Evolutionary conservation across 1,140 invertebrate species (phyloP).

Genomic region (Stegodyphus dumicola): DNA sequence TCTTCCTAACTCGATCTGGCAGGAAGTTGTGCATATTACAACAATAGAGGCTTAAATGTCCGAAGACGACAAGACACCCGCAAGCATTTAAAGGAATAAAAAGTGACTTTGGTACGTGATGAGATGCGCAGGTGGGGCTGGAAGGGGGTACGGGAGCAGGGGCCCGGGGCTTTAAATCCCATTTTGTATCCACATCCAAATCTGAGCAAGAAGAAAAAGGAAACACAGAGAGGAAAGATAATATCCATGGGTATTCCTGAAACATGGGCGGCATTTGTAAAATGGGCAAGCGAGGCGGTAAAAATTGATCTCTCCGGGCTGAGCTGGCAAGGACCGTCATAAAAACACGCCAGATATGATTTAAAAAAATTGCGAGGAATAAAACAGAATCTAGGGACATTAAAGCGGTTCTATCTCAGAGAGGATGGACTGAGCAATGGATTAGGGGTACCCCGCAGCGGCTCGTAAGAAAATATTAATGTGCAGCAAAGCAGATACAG

Average conservation of each 20-base stretch:
- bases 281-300: no score
- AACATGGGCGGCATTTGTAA: no score
- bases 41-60: no score
- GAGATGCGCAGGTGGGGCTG: not conserved
- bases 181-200: no score
- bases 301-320: no score
- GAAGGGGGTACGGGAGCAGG: not conserved
- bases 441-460: no score
- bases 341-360: not conserved
- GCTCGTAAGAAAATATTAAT: conserved; percentile 24
- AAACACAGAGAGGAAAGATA: not conserved
- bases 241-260: no score
- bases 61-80: conserved; percentile 1
- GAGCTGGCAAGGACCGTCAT: no score
- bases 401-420: not conserved
- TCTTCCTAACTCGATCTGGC: no score
- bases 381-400: not conserved
- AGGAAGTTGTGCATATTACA: no score
- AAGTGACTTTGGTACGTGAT: conserved; percentile 19
- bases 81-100: conserved; percentile 21
- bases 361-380: conserved; percentile 3
- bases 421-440: not conserved
- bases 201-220: not conserved
- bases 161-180: not conserved
- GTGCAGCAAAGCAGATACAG: not conserved